Percentiles rank a stretch among this genome's conserved stretches.
These are phyloP conservation scores for Drosophila melanosoma DNA, from an alignment of 2,888 invertebrate genomes.

Conservation along the genomic window DNA sequence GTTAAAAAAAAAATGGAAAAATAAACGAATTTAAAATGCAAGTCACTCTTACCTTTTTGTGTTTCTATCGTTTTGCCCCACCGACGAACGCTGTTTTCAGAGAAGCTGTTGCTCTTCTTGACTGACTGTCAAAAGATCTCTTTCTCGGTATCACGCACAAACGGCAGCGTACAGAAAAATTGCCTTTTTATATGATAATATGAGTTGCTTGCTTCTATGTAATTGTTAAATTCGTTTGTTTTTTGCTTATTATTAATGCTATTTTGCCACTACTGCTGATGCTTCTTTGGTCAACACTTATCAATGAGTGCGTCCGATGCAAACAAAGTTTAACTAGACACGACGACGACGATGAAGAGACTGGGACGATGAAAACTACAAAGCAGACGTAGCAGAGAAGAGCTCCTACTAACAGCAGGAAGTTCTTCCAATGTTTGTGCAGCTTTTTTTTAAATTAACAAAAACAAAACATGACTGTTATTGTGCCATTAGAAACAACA, in stretches of 20 bases:
- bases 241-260: background rate
- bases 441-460: slow-evolving; percentile 9
- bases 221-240: slow-evolving; percentile 5
- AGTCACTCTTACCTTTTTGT: slow-evolving; percentile 58
- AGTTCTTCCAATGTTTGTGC: slow-evolving; percentile 28
- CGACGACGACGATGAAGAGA: slow-evolving; percentile 12
- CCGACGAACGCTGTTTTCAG: slow-evolving; percentile 1
- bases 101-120: slow-evolving; percentile 35
- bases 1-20: slow-evolving; percentile 25
- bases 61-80: slow-evolving; percentile 24
- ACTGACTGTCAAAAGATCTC: slow-evolving; percentile 27
- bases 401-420: slow-evolving; percentile 28
- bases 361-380: slow-evolving; percentile 10
- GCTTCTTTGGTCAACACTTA: slow-evolving; percentile 52
- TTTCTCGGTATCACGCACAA: slow-evolving; percentile 16
- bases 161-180: slow-evolving; percentile 31
- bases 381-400: background rate
- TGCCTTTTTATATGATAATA: background rate
- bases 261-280: slow-evolving; percentile 17
- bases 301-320: slow-evolving; percentile 44
- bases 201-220: background rate
- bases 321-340: slow-evolving; percentile 55
- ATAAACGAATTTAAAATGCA: slow-evolving; percentile 48
- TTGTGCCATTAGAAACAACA: slow-evolving; percentile 46
- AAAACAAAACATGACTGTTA: background rate